Base-by-base conservation (phyloP, 2,888 invertebrate species). In the Sabellastarte sp. region DNA sequence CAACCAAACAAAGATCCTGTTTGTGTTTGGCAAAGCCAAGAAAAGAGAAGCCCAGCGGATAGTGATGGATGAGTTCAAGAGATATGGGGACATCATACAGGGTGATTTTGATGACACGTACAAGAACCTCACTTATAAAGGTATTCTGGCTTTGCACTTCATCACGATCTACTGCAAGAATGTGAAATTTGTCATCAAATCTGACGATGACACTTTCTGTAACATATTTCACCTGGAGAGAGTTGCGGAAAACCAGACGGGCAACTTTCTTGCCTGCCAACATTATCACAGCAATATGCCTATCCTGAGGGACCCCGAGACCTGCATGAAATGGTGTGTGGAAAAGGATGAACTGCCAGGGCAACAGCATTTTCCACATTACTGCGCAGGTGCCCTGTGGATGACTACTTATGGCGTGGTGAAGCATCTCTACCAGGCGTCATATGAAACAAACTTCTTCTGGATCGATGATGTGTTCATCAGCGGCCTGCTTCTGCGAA, bases 381-480 rank as follows among this genome's bases (percentile, higher is more conserved):
- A 80, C 65, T 82, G 82, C 65, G 74, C 77, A 5, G 80, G 80
- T 3, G 75, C 77, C 50, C 69, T 71, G 2, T 74, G 71, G 57
- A 56, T 78, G 24, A 67, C 79, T 53, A 76, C 79, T 3, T 57
- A 71, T 5, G 70, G 74, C 33, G 33, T 76, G 3, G 60, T 78
- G 2, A 71, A 72, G 2, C 58, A 68, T 30, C 66, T 82, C 59
- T 78, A 77, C 67, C 63, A 71, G 24, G 72, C 71, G 1, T 74
- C 80, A 0, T 68, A 68, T 31, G 61, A 51, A 2, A 69, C 74
- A 1, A 74, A 76, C 0, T 72, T 73, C 53, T 75, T 80, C 62
- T 73, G 74, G 29, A 75, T 80, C 4, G 81, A 81, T 60, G 81
- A 81, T 61, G 80, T 76, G 2, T 81, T 79, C 57, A 61, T 78